Conservation (phyloP, 64 coral and sea anemone species). For the Montipora efflorescens region DNA sequence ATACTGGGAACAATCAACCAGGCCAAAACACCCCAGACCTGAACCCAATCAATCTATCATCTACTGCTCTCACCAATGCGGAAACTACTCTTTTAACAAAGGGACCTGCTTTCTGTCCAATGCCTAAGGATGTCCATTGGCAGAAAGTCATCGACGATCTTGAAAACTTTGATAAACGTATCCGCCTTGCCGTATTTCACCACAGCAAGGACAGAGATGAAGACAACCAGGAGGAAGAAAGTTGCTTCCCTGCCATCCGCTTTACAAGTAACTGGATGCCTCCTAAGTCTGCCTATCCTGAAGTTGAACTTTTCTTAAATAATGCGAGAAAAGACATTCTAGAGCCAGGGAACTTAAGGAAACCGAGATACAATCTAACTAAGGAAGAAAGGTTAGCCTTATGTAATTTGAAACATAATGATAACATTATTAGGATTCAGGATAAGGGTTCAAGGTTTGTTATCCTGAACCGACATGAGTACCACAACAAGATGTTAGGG, state of each 20-base stretch:
- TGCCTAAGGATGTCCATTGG: background rate
- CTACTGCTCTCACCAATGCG: background rate
- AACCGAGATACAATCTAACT: constrained; percentile 40
- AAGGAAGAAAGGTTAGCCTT: background rate
- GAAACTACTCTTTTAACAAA: background rate
- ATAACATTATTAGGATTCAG: constrained; percentile 48
- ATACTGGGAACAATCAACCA: background rate
- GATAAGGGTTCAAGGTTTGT: constrained; percentile 22
- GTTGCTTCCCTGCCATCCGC: too few species aligned
- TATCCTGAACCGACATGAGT: background rate
- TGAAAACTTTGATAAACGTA: too few species aligned
- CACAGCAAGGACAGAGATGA: too few species aligned
- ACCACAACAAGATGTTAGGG: background rate
- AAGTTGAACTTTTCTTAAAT: background rate
- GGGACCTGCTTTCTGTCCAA: constrained; percentile 1
- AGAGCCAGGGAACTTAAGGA: constrained; percentile 28
- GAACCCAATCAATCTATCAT: background rate
- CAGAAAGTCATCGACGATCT: background rate
- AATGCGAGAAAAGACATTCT: constrained; percentile 4
- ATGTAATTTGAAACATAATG: constrained; percentile 47
- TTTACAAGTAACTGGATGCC: too few species aligned
- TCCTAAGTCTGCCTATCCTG: too few species aligned
- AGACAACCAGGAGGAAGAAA: too few species aligned
- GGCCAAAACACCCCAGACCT: background rate
- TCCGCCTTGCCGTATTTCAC: too few species aligned